phyloP scores from a whole-genome alignment of 1,140 invertebrate species.

The Phymorhynchus buccinoides region DNA sequence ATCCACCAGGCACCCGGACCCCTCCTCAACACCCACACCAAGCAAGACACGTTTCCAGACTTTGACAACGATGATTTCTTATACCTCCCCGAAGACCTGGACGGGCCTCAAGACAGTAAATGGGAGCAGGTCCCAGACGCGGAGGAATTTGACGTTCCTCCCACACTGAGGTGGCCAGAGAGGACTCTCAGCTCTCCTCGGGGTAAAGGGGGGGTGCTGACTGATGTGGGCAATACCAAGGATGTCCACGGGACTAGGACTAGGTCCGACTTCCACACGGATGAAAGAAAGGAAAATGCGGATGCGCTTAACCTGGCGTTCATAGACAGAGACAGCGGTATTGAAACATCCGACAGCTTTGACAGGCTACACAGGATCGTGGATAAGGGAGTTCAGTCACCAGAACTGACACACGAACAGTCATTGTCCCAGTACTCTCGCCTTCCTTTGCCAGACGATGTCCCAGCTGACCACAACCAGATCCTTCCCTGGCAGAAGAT shows the following conservation, averaged over 20 bases:
- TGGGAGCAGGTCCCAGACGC: background rate
- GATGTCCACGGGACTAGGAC: too few relatives aligned
- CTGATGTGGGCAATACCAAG: background rate
- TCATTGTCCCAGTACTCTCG: background rate
- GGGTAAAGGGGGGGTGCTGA: background rate
- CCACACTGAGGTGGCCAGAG: background rate
- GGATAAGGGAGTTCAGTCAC: background rate
- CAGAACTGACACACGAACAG: background rate
- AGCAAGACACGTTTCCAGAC: too few relatives aligned
- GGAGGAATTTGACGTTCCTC: background rate
- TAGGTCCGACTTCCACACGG: background rate
- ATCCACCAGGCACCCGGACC: background rate
- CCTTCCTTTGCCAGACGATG: background rate
- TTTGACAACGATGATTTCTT: too few relatives aligned
- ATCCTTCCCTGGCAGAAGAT: background rate
- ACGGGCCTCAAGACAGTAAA: background rate
- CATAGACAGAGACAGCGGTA: background rate
- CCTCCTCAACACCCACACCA: background rate
- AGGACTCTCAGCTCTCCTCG: background rate
- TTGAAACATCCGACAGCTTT: background rate
- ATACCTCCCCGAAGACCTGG: background rate
- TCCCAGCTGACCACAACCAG: background rate
- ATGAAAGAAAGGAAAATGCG: background rate
- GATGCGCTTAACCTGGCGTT: background rate
- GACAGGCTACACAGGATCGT: background rate